Percentiles rank a stretch among this genome's conserved stretches.
These are phyloP conservation scores for Carcina quercana DNA, from an alignment of 2,888 invertebrate species.

Conservation along the genomic window DNA sequence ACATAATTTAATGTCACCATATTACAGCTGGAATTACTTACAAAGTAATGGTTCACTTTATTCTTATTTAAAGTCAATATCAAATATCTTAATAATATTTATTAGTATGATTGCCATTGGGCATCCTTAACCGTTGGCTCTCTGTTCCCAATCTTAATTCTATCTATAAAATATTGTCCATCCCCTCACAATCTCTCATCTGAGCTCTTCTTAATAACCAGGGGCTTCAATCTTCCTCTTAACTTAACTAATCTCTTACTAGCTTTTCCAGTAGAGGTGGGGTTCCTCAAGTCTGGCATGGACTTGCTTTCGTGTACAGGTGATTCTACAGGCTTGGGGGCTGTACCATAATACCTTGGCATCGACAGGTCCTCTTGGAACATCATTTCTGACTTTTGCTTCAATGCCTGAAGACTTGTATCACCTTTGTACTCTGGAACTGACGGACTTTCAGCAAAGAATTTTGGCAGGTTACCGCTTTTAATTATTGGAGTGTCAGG, in stretches of 20 bases:
- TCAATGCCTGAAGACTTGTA: conserved; percentile 60
- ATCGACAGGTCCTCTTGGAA: conserved; percentile 75
- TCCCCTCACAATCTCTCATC: conserved; percentile 46
- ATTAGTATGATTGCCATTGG: too few species aligned
- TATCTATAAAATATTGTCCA: background rate
- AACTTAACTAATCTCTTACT: conserved; percentile 63
- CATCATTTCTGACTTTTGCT: conserved; percentile 68
- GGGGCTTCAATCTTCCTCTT: conserved; percentile 57
- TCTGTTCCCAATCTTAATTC: conserved; percentile 4
- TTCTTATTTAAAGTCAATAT: too few species aligned
- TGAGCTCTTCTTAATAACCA: conserved; percentile 62
- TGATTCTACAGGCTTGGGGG: conserved; percentile 37
- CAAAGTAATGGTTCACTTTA: too few species aligned
- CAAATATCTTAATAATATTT: too few species aligned
- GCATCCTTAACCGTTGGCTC: too few species aligned
- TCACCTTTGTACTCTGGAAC: conserved; percentile 56
- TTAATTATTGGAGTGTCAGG: conserved; percentile 68
- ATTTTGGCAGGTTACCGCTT: conserved; percentile 60
- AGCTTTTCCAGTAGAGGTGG: conserved; percentile 41
- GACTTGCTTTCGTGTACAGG: conserved; percentile 64
- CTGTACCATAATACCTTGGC: conserved; percentile 75
- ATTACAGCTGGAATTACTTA: too few species aligned
- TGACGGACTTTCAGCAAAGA: conserved; percentile 57
- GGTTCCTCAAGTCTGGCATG: conserved; percentile 63
- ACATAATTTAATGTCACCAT: too few species aligned